Base-by-base conservation (phyloP, 2,113 vertebrate genomes). In the Oplegnathus fasciatus region DNA sequence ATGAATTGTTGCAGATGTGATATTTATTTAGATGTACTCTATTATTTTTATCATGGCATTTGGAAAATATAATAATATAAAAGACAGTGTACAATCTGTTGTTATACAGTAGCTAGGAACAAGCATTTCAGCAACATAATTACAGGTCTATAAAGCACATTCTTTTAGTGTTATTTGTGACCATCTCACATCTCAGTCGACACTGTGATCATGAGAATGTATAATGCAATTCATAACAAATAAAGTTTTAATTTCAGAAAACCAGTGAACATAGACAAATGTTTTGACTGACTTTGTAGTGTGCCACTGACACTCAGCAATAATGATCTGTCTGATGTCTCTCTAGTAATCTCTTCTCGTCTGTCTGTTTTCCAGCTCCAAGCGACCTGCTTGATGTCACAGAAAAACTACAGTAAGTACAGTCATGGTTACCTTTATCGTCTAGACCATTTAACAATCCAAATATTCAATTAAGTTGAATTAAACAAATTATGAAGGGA, bases 381-480 rank as follows among this genome's bases (percentile, higher is more conserved):
- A 83, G 92, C 58, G 97, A 99, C 85, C 96, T 99, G 92, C 94
- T 99, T 2, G 98, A 99, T 92, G 94, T 96, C 11, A 96, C 97
- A 0, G 97, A 98, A 80, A 96, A 95, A 67, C 94, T 96, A 75
- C 96, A 97, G 98, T 99, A 95, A 97, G 98, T 89, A 20, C 18
- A 37, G 95, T 76, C 34, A 13, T 22, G n/a, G 22, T 55, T 68
- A 26, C 32, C 6, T 69, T 73, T 67, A 52, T 55, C 14, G 0
- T 32, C 44, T 18, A 34, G 44, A 71, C 28, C 11, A 2, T 57
- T 55, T 14, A 44, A 65, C 50, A 18, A 10, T 55, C 65, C 46
- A 58, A 52, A 14, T 48, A 20, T 30, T 4, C 34, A 75, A 37
- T 37, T 37, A 4, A n/a, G 5, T 34, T 50, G 1, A 74, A 13